These are phyloP conservation scores for Aplysina aerophoba DNA, from an alignment of 37 sponge, comb jelly and placozoan species.

Conservation along the genomic window DNA sequence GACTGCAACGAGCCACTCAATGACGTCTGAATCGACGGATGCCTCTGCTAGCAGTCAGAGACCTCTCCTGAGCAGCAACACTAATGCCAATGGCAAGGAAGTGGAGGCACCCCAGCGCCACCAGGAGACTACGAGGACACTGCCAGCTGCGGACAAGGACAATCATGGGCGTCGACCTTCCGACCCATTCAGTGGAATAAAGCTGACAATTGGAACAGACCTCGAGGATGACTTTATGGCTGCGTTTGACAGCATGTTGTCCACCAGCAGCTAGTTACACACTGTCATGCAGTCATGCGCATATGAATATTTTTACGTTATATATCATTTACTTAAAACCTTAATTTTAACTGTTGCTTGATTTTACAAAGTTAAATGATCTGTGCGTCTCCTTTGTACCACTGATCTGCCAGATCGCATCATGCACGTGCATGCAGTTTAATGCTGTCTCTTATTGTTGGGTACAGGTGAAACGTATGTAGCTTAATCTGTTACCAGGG, in stretches of 20 bases:
- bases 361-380: too few relatives aligned
- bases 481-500: too few relatives aligned
- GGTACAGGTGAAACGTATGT: too few relatives aligned
- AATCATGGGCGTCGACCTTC: not conserved
- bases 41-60: not conserved
- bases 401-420: too few relatives aligned
- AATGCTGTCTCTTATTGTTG: too few relatives aligned
- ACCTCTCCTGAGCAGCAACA: not conserved
- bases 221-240: slow-evolving; percentile 28
- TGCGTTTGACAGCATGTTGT: slow-evolving; percentile 17
- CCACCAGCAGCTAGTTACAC: not conserved
- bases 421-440: too few relatives aligned
- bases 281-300: too few relatives aligned
- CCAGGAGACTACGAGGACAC: not conserved
- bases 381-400: too few relatives aligned
- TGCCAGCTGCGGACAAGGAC: not conserved
- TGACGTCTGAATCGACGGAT: not conserved
- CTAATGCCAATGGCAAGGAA: not conserved
- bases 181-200: slow-evolving; percentile 7
- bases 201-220: slow-evolving; percentile 1
- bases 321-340: too few relatives aligned
- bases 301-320: too few relatives aligned
- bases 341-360: too few relatives aligned
- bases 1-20: not conserved
- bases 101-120: too few relatives aligned